These are phyloP conservation scores for Erpetoichthys calabaricus DNA, from an alignment of 2,797 vertebrate species.

Conservation along the genomic window DNA sequence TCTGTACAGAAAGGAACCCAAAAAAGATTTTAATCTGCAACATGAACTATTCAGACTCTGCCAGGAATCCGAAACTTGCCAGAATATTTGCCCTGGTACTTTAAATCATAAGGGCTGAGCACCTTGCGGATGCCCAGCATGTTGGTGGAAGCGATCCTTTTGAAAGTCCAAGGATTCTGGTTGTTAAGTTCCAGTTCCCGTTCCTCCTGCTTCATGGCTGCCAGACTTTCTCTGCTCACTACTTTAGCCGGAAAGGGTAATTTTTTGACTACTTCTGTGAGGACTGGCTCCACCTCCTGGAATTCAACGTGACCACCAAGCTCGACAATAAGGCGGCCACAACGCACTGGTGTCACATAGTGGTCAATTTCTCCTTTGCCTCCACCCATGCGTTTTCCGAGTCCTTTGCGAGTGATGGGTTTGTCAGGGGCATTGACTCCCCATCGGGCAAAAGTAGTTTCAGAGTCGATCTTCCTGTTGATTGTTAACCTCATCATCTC, in stretches of 20 bases:
- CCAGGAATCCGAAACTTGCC: slow-evolving; percentile 65
- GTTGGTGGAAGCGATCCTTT: slow-evolving; percentile 53
- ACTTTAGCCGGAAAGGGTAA: slow-evolving; percentile 74
- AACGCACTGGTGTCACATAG: slow-evolving; percentile 73
- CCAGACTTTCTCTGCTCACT: slow-evolving; percentile 58
- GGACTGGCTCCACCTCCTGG: slow-evolving; percentile 50
- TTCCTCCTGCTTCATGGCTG: slow-evolving; percentile 37
- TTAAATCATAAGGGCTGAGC: slow-evolving; percentile 70
- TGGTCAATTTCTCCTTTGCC: slow-evolving; percentile 85
- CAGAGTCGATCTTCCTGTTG: slow-evolving; percentile 64
- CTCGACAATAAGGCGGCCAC: slow-evolving; percentile 67
- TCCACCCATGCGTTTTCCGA: slow-evolving; percentile 90
- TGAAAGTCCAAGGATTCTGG: slow-evolving; percentile 91
- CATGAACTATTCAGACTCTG: slow-evolving; percentile 49
- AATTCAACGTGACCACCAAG: slow-evolving; percentile 75
- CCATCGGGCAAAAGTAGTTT: slow-evolving; percentile 73
- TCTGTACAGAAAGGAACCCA: no score
- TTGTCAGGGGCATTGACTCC: slow-evolving; percentile 66
- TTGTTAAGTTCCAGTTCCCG: slow-evolving; percentile 54
- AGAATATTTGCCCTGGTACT: slow-evolving; percentile 56
- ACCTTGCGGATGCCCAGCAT: slow-evolving; percentile 78
- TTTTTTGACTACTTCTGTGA: slow-evolving; percentile 67
- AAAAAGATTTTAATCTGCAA: no score
- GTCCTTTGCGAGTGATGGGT: slow-evolving; percentile 69
- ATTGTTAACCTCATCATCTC: slow-evolving; percentile 91